phyloP scores from a whole-genome alignment of 1,140 invertebrate species.

The Choristoneura fumiferana region DNA sequence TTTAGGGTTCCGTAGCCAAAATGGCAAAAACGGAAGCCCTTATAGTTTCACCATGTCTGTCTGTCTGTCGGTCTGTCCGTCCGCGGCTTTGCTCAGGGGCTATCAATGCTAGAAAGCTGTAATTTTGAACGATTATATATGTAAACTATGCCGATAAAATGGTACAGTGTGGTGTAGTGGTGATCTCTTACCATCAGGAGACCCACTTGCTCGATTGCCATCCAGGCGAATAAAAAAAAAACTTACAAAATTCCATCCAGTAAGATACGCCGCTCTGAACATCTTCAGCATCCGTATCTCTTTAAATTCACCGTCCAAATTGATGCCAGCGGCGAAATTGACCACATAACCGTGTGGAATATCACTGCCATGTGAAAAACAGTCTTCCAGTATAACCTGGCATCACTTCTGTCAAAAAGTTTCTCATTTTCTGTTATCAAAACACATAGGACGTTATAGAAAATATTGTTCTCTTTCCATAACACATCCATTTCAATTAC shows the following conservation, averaged over 20 bases:
- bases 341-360: constrained; percentile 43
- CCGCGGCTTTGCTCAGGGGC: too few relatives aligned
- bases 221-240: constrained; percentile 17
- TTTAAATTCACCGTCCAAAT: constrained; percentile 27
- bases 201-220: too few relatives aligned
- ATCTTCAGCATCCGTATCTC: constrained; percentile 40
- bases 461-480: constrained; percentile 54
- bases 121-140: too few relatives aligned
- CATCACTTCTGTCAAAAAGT: constrained; percentile 56
- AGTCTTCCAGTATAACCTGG: constrained; percentile 56
- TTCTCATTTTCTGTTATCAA: constrained; percentile 68
- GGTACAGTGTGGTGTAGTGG: too few relatives aligned
- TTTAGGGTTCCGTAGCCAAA: too few relatives aligned
- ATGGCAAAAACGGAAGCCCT: too few relatives aligned
- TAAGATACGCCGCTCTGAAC: constrained; percentile 43
- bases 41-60: too few relatives aligned
- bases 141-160: too few relatives aligned
- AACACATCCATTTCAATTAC: constrained; percentile 52
- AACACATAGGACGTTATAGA: constrained; percentile 63
- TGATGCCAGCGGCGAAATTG: constrained; percentile 33
- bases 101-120: too few relatives aligned
- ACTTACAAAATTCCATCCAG: constrained; percentile 70
- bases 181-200: too few relatives aligned
- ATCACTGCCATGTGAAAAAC: constrained; percentile 48
- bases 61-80: too few relatives aligned